These are phyloP conservation scores for Invenusta paracnida DNA, from an alignment of 2,888 invertebrate species.

Conservation along the genomic window DNA sequence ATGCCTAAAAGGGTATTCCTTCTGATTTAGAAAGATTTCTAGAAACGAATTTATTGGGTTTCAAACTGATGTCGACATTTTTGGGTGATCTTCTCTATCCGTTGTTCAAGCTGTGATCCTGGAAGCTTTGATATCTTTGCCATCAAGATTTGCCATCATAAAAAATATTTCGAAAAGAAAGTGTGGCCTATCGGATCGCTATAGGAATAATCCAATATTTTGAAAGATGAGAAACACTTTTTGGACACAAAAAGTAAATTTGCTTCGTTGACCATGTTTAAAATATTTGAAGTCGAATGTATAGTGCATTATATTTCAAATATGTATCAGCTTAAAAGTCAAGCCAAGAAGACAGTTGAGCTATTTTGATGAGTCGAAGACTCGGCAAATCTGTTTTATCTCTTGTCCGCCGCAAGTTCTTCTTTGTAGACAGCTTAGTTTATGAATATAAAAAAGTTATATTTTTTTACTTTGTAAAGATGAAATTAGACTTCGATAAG, in stretches of 20 bases:
- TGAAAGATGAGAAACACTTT: not conserved
- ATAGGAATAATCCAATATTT: not conserved
- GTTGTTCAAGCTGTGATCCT: not conserved
- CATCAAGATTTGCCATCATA: not conserved
- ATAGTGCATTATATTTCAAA: not conserved
- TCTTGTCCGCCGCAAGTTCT: no score
- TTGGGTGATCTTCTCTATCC: not conserved
- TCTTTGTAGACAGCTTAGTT: no score
- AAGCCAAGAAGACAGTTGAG: no score
- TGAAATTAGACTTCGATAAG: no score
- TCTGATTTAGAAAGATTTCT: not conserved
- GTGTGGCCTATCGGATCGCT: not conserved
- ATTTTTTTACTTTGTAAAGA: no score
- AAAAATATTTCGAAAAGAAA: not conserved
- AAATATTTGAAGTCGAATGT: not conserved
- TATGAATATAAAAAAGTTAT: no score
- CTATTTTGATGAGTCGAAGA: no score
- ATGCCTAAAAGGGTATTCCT: not conserved
- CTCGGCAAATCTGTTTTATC: no score
- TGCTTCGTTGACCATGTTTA: no score
- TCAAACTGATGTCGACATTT: not conserved
- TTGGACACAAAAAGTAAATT: not conserved
- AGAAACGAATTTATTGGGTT: not conserved
- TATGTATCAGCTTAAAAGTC: no score
- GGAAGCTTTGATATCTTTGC: not conserved